Evolutionary conservation across 2,113 vertebrate genomes (phyloP).

Genomic region (Sinocyclocheilus rhinocerous): DNA sequence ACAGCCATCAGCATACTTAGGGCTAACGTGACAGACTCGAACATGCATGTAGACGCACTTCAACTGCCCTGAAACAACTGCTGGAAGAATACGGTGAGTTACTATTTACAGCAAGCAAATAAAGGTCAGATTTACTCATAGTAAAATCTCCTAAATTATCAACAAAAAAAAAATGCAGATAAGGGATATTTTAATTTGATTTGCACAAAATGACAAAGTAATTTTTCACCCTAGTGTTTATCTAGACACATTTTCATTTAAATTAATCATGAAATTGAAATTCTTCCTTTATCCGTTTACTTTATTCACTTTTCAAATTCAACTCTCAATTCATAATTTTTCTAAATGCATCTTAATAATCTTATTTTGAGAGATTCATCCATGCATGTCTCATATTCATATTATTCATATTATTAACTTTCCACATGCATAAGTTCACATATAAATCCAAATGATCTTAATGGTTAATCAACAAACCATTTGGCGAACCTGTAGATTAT

Average conservation of each 20-base stretch:
- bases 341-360: too few relatives aligned
- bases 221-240: too few relatives aligned
- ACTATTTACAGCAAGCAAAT: neutral
- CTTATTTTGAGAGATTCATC: neutral
- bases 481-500: neutral
- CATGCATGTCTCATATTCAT: neutral
- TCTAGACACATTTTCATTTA: too few relatives aligned
- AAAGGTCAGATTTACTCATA: neutral
- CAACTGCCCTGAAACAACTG: neutral
- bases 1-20: constrained; percentile 45
- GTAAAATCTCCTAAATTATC: neutral
- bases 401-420: neutral
- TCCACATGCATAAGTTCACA: neutral
- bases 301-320: too few relatives aligned
- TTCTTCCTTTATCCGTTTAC: too few relatives aligned
- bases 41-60: neutral
- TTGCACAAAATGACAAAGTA: too few relatives aligned
- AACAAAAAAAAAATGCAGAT: neutral
- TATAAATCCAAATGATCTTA: neutral
- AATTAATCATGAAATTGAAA: too few relatives aligned
- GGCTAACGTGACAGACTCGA: constrained; percentile 7
- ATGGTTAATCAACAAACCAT: neutral
- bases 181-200: neutral
- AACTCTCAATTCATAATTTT: too few relatives aligned
- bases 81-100: neutral